Conservation (phyloP, 2,888 invertebrate genomes). For the Tenthredo notha region DNA sequence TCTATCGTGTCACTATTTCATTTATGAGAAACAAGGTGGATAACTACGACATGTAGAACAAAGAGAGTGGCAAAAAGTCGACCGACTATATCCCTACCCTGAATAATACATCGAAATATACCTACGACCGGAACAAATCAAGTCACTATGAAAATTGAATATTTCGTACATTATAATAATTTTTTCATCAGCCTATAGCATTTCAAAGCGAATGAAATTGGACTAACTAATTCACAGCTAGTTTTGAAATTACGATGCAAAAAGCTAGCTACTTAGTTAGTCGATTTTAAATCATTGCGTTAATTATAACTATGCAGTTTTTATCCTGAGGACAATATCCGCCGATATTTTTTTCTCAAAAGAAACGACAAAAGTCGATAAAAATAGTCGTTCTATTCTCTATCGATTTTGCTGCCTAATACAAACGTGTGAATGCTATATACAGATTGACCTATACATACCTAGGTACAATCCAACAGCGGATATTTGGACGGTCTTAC, state of each 20-base stretch:
- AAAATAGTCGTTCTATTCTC: not conserved
- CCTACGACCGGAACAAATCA: conserved; percentile 3
- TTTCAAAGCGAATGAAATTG: not conserved
- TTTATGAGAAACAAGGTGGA: not conserved
- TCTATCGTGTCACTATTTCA: not conserved
- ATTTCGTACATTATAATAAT: not conserved
- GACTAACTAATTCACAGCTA: not conserved
- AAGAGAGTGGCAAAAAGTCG: not conserved
- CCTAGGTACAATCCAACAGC: not conserved
- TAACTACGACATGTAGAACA: conserved; percentile 18
- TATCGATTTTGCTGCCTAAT: not conserved
- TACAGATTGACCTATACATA: not conserved
- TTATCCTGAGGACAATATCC: not conserved
- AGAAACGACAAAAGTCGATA: not conserved
- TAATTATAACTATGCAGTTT: not conserved
- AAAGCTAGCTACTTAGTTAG: too few relatives aligned
- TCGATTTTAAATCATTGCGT: not conserved
- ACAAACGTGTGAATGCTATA: not conserved
- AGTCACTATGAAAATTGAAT: conserved; percentile 4
- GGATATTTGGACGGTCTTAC: conserved; percentile 66
- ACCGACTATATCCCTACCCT: conserved; percentile 1
- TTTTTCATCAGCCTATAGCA: not conserved
- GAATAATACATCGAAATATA: conserved; percentile 21
- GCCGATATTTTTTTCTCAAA: not conserved
- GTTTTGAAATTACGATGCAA: too few relatives aligned